phyloP scores from a whole-genome alignment of 2,888 invertebrate species.

The Idaea aversata region DNA sequence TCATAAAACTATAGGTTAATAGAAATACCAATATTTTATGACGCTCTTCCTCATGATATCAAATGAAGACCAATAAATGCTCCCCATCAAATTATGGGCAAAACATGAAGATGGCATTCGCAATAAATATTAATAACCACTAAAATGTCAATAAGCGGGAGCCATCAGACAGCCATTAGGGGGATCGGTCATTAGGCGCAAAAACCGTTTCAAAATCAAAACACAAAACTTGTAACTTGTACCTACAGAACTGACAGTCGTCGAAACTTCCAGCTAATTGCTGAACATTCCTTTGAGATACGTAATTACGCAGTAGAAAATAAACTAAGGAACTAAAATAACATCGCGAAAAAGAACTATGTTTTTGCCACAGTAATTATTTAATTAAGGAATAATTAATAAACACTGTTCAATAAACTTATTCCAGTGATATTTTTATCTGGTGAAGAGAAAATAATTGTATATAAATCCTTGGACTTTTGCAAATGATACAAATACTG shows the following conservation, averaged over 20 bases:
- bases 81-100: slow-evolving; percentile 32
- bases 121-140: slow-evolving; percentile 57
- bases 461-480: too few relatives aligned
- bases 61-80: slow-evolving; percentile 22
- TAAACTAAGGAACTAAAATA: slow-evolving; percentile 34
- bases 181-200: slow-evolving; percentile 65
- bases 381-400: not conserved
- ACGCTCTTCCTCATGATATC: slow-evolving; percentile 20
- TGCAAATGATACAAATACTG: too few relatives aligned
- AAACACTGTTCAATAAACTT: too few relatives aligned
- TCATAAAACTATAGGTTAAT: slow-evolving; percentile 21
- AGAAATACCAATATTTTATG: slow-evolving; percentile 6
- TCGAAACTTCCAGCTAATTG: slow-evolving; percentile 40
- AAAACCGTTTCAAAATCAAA: slow-evolving; percentile 70
- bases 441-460: too few relatives aligned
- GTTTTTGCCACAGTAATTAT: slow-evolving; percentile 11
- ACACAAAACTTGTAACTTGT: slow-evolving; percentile 48
- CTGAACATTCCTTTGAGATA: slow-evolving; percentile 37
- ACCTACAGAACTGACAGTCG: slow-evolving; percentile 45
- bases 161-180: slow-evolving; percentile 55
- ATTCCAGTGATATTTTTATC: too few relatives aligned
- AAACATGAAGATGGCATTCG: slow-evolving; percentile 36
- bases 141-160: slow-evolving; percentile 57
- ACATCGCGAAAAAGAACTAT: slow-evolving; percentile 12
- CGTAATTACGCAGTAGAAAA: slow-evolving; percentile 42